Percentiles rank a stretch among this genome's conserved stretches.
Conservation (phyloP, 1,140 invertebrate genomes). For the Hypothenemus hampei region DNA sequence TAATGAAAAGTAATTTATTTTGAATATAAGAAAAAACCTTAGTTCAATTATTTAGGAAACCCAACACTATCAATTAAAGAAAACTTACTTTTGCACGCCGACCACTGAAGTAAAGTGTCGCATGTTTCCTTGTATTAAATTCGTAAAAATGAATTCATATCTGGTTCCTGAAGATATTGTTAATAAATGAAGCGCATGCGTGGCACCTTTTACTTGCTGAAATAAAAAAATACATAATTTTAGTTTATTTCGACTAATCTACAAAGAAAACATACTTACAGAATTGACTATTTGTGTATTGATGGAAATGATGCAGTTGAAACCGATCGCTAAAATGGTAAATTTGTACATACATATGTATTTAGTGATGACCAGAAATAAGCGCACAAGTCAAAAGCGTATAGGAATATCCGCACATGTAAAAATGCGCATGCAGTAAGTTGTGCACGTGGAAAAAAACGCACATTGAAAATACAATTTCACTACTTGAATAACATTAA, state of each 20-base stretch:
- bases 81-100: conserved; percentile 79
- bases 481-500: no score
- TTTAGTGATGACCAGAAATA: no score
- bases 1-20: no score
- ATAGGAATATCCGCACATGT: no score
- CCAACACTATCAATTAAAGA: no score
- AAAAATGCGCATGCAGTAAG: no score
- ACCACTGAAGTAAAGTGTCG: conserved; percentile 87
- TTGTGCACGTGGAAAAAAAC: no score
- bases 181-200: conserved; percentile 85
- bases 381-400: no score
- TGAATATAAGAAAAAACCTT: no score
- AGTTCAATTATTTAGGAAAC: no score
- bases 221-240: conserved; percentile 26
- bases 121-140: conserved; percentile 74
- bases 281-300: conserved; percentile 83
- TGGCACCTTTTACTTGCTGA: conserved; percentile 74
- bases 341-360: conserved; percentile 1
- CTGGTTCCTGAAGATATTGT: conserved; percentile 76
- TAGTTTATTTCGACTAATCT: neutral
- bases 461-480: no score
- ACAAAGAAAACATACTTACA: conserved; percentile 52
- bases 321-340: conserved; percentile 75
- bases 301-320: conserved; percentile 76
- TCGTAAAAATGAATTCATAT: conserved; percentile 98